Conservation (phyloP, 2,797 vertebrate genomes). For the Acanthurus lineatus region DNA sequence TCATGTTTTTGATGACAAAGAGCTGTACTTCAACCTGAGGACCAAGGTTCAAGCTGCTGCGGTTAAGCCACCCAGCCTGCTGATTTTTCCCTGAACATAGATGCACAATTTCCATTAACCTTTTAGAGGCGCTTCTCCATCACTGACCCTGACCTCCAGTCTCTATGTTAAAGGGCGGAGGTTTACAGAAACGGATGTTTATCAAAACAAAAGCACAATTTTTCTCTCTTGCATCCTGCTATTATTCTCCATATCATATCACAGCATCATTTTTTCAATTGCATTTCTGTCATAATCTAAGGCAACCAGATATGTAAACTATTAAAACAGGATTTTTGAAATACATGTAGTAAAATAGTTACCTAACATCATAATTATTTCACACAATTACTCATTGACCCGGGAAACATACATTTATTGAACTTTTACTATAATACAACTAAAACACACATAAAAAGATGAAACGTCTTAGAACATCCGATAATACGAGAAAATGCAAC, state of each 20-base stretch:
- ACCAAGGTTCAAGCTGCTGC: not conserved
- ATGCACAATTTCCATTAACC: not conserved
- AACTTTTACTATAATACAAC: too few species aligned
- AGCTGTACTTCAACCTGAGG: not conserved
- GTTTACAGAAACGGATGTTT: too few species aligned
- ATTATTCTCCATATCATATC: not conserved
- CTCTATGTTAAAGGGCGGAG: not conserved
- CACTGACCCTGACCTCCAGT: not conserved
- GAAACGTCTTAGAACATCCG: too few species aligned
- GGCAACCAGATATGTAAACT: not conserved
- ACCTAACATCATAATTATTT: too few species aligned
- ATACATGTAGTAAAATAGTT: too few species aligned
- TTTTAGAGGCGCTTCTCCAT: not conserved
- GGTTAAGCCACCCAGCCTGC: not conserved
- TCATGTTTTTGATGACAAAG: slow-evolving; percentile 8
- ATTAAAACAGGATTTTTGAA: not conserved
- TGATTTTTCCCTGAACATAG: not conserved
- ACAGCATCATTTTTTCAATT: not conserved
- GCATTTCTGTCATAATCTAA: not conserved
- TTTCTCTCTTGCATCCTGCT: not conserved
- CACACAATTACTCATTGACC: too few species aligned
- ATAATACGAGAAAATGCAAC: too few species aligned
- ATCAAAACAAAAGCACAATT: not conserved
- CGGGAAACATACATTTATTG: too few species aligned
- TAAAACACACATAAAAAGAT: too few species aligned